Base-by-base conservation (phyloP, 2,113 vertebrate species). In the Catharus minimus region DNA sequence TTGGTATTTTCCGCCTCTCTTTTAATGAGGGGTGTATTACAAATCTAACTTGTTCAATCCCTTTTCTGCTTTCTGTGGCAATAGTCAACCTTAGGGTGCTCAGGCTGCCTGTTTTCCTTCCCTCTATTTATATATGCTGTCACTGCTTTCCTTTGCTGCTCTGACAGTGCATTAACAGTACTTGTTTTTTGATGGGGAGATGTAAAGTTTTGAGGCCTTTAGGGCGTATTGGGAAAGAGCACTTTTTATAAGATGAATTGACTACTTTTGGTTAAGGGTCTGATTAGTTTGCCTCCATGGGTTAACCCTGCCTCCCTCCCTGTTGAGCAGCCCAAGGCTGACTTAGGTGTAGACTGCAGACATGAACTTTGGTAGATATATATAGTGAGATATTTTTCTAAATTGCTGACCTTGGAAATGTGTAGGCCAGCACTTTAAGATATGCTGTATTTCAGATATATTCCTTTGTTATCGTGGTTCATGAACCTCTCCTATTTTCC, bases 281-380 rank as follows among this genome's bases (percentile, higher is more conserved):
- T 69, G 58, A 65, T 57, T 36, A 65, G 27, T 79, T 72, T 79
- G 18, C 8, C 14, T 65, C 43, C 11, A 16, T 44, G 21, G 7
- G 11, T 82, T 61, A 21, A 58, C 23, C 7, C 11, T 44, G 7
- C 7, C 5, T 39, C 7, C 11, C 11, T 32, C 21, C 19, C 20
- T 2, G 0, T 4, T 61, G 36, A n/a, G 19, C 53, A 52, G 36
- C 13, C 5, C 0, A 5, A 52, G 10, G 13, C 50, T 36, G 9
- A 36, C 19, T 80, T 60, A 19, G 41, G 5, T 66, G 10, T 58
- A 58, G 74, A 32, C 28, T 91, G 30, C 20, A 73, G 46, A 47
- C 6, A 1, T 58, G 43, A 94, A 36, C 78, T 69, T 89, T 20
- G 67, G 74, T 47, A 32, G 38, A 13, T 16, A 19, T 2, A 15